A percentile compares a stretch with the other conserved stretches of the same genome.
Evolutionary conservation across 2,888 invertebrate genomes (phyloP).

Genomic region (Drosophila heteroneura): DNA sequence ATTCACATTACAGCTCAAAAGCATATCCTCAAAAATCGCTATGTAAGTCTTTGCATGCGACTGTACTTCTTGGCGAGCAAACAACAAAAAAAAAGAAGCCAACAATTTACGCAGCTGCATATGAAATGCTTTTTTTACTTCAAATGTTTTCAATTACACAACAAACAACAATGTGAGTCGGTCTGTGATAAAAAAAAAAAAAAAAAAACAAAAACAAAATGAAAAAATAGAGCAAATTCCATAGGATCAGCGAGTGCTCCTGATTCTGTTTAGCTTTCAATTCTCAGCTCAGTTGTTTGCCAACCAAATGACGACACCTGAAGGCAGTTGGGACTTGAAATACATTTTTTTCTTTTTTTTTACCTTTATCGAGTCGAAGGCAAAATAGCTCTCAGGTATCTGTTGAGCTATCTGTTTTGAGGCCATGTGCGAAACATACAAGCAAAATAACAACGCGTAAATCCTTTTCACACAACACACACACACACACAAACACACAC

Average conservation of each 20-base stretch:
- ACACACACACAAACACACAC: constrained; percentile 15
- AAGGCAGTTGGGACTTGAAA: constrained; percentile 40
- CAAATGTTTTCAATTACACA: constrained; percentile 72
- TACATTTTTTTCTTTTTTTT: constrained; percentile 10
- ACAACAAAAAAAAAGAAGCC: constrained; percentile 7
- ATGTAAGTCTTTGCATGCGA: constrained; percentile 44
- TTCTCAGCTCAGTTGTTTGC: constrained; percentile 13
- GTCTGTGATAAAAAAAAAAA: constrained; percentile 11
- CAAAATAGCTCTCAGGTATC: constrained; percentile 79
- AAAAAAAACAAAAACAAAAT: neutral
- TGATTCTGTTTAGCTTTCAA: constrained; percentile 18
- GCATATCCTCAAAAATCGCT: neutral
- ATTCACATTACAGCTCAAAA: constrained; percentile 19
- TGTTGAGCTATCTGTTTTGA: constrained; percentile 60
- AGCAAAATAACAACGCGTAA: constrained; percentile 63
- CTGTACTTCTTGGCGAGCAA: constrained; percentile 38
- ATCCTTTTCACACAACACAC: constrained; percentile 69
- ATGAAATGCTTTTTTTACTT: constrained; percentile 54
- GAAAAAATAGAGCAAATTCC: constrained; percentile 65
- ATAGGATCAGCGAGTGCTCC: constrained; percentile 33
- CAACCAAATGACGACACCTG: constrained; percentile 51
- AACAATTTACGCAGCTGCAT: constrained; percentile 72
- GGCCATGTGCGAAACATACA: constrained; percentile 64
- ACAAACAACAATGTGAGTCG: constrained; percentile 47
- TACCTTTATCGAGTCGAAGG: constrained; percentile 34